phyloP scores from a whole-genome alignment of 2,113 vertebrate species.

The Anser cygnoides region DNA sequence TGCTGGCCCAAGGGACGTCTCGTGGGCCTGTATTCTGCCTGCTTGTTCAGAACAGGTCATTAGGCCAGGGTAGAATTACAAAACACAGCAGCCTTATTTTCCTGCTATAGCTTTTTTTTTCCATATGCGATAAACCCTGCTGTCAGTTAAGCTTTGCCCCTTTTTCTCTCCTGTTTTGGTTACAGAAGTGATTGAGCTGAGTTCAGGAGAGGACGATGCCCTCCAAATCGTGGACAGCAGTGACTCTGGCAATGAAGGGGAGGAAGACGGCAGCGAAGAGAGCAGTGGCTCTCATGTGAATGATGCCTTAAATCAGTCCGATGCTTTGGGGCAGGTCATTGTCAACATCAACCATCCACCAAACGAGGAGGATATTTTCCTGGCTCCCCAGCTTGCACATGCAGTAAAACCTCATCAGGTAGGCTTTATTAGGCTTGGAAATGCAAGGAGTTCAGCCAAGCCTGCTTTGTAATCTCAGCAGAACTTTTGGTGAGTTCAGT shows the following conservation, averaged over 20 bases:
- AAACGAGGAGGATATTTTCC: conserved; percentile 93
- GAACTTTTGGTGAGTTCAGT: neutral
- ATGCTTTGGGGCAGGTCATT: conserved; percentile 90
- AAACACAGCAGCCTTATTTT: neutral
- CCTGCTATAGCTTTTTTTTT: neutral
- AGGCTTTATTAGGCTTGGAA: neutral
- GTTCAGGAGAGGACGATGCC: conserved; percentile 93
- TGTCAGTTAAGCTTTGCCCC: neutral
- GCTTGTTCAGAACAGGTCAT: neutral
- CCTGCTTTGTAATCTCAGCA: neutral
- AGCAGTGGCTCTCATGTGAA: conserved; percentile 96
- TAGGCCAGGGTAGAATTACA: neutral
- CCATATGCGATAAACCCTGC: neutral
- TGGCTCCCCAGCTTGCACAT: conserved; percentile 92
- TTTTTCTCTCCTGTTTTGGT: neutral
- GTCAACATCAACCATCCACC: conserved; percentile 98
- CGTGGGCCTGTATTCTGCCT: neutral
- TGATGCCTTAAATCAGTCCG: conserved; percentile 90
- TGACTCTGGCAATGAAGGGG: conserved; percentile 91
- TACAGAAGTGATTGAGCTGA: conserved; percentile 95
- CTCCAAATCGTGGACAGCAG: conserved; percentile 90
- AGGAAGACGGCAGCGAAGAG: conserved; percentile 85
- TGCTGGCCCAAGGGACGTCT: neutral
- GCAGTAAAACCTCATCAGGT: conserved; percentile 99
- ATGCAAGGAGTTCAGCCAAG: neutral